A percentile compares a stretch with the other conserved stretches of the same genome.
Conservation (phyloP, 2,113 vertebrate species). For the Heliornis fulica region DNA sequence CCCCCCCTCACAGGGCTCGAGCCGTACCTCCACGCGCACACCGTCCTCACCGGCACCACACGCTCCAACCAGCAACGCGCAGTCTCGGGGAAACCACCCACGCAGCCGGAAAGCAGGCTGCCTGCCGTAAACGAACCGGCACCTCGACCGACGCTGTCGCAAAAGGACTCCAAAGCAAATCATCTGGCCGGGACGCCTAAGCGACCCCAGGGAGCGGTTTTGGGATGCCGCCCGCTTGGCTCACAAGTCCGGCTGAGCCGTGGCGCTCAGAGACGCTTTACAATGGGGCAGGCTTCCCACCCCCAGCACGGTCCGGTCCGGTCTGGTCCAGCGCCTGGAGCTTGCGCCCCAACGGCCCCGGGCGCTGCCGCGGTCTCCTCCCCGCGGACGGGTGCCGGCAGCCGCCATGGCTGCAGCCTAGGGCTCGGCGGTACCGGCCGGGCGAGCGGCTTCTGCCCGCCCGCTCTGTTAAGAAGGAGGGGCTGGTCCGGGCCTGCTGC, state of each 20-base stretch:
- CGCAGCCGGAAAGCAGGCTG: not conserved
- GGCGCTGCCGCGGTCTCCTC: no score
- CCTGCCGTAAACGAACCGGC: not conserved
- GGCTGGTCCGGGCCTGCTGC: no score
- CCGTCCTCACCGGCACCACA: not conserved
- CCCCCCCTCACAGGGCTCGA: not conserved
- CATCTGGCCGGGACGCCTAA: rapidly evolving
- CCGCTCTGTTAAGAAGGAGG: no score
- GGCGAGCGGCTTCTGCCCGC: no score
- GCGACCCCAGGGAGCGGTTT: no score
- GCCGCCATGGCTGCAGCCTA: no score
- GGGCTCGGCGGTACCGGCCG: no score
- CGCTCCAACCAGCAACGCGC: not conserved
- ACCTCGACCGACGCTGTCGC: not conserved
- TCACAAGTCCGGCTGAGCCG: no score
- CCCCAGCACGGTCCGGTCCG: not conserved
- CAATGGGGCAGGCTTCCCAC: not conserved
- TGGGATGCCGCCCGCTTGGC: no score
- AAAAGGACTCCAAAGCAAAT: rapidly evolving
- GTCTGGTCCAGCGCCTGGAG: no score
- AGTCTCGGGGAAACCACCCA: not conserved
- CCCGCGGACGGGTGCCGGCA: no score
- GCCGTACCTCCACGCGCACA: not conserved
- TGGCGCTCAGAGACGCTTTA: not conserved
- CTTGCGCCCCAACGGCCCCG: no score